Evolutionary conservation across 2,797 vertebrate genomes (phyloP), one percentile per base, ranked within the genome.

Genomic region (Phrynocephalus vlangalii): DNA sequence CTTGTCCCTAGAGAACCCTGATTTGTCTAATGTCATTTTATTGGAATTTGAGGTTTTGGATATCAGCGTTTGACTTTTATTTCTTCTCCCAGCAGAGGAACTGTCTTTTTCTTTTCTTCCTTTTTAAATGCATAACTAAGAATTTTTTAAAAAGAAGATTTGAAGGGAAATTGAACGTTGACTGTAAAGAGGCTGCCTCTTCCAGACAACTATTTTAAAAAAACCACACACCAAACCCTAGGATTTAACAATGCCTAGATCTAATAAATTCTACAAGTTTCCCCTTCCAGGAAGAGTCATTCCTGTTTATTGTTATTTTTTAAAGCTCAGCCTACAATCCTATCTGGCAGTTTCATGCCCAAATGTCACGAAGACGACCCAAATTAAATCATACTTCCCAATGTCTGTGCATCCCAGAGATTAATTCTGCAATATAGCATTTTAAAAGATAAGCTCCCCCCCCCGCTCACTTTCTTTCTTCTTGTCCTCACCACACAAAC

Each of bases 351-450:
- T 63, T 88, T 91, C 0, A 0, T 86, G 70, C 83, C 73, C 82
- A 26, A 94, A 81, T 83, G 76, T 90, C 63, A 52, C 3, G 7
- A 85, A 93, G 80, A 44, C 86, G 38, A 60, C 44, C 28, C 80
- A 90, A 89, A 94, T 93, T 90, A 91, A 92, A 92, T 93, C 44
- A 0, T 77, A 56, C 82, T 86, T 92, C 76, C 33, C 83, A 82
- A 92, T 92, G 76, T 5, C 88, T 84, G 56, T 60, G 78, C 88
- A 94, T 91, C 89, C 91, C 88, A 70, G 92, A 92, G 91, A 93
- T 84, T 79, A 83, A 80, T 93, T 92, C 84, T 84, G 94, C 93
- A 94, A 94, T 90, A 93, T 89, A 94, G 86, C 26, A 66, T 91
- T 93, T 93, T 91, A 89, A 93, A 56, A 94, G 91, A 92, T 90